Conservation (phyloP, 2,888 invertebrate species). For the Hartigia nigra region DNA sequence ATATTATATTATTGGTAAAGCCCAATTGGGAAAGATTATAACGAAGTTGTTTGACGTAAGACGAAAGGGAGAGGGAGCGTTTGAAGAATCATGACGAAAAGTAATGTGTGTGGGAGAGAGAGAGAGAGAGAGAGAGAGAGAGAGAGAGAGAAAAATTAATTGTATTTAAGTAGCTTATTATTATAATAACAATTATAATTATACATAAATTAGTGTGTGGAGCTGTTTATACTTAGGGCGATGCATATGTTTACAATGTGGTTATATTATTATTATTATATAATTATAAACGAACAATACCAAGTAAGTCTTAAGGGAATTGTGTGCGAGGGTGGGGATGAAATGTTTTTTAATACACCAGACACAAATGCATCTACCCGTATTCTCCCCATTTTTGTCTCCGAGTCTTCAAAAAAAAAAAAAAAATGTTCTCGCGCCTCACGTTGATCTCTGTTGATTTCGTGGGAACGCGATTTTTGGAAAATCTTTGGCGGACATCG, state of each 20-base stretch:
- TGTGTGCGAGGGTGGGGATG: background rate
- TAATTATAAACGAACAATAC: slow-evolving; percentile 27
- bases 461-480: background rate
- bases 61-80: background rate
- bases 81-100: background rate
- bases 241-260: slow-evolving; percentile 56
- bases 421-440: background rate
- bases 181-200: slow-evolving; percentile 50
- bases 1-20: background rate
- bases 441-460: background rate
- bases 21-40: too few species aligned
- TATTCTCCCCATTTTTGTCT: background rate
- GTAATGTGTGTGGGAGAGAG: slow-evolving; percentile 30
- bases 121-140: slow-evolving; percentile 19
- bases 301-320: background rate
- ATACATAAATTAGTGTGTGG: slow-evolving; percentile 46
- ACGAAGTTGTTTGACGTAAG: background rate
- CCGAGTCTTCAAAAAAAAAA: too few species aligned
- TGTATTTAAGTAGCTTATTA: slow-evolving; percentile 58
- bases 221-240: slow-evolving; percentile 58
- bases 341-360: background rate
- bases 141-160: slow-evolving; percentile 26
- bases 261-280: slow-evolving; percentile 39
- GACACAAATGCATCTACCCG: background rate
- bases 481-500: too few species aligned